phyloP scores from a whole-genome alignment of 2,888 invertebrate species.

The Calephelis perditalis region DNA sequence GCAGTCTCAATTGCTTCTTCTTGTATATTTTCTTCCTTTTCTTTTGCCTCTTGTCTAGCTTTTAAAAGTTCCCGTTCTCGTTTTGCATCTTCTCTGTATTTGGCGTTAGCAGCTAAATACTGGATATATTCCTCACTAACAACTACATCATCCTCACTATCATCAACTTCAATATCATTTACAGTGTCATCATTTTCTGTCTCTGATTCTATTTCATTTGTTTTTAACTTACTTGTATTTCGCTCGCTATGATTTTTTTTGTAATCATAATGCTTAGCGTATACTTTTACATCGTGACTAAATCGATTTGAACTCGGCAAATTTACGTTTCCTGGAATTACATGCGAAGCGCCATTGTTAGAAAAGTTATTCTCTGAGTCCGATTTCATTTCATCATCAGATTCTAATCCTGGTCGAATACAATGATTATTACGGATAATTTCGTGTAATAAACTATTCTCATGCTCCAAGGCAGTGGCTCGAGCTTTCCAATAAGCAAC shows the following conservation, averaged over 20 bases:
- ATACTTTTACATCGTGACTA: no score
- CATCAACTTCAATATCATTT: conserved; percentile 40
- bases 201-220: conserved; percentile 23
- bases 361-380: conserved; percentile 34
- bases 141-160: conserved; percentile 47
- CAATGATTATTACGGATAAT: conserved; percentile 56
- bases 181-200: conserved; percentile 34
- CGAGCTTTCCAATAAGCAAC: conserved; percentile 80
- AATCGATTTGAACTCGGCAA: no score
- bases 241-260: no score
- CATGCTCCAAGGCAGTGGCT: conserved; percentile 75
- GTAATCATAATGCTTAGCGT: no score
- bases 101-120: conserved; percentile 79
- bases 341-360: conserved; percentile 17
- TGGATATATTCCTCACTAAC: conserved; percentile 81
- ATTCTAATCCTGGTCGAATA: conserved; percentile 12
- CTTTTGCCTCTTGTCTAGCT: conserved; percentile 35
- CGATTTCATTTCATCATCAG: conserved; percentile 20
- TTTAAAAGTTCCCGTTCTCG: conserved; percentile 46
- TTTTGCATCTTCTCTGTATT: conserved; percentile 64
- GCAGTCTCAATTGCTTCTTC: conserved; percentile 37
- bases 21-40: conserved; percentile 33
- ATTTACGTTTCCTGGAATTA: no score
- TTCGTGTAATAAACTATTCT: conserved; percentile 75
- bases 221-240: no score